phyloP scores from a whole-genome alignment of 2,888 invertebrate genomes.

The Hypsopygia costalis region DNA sequence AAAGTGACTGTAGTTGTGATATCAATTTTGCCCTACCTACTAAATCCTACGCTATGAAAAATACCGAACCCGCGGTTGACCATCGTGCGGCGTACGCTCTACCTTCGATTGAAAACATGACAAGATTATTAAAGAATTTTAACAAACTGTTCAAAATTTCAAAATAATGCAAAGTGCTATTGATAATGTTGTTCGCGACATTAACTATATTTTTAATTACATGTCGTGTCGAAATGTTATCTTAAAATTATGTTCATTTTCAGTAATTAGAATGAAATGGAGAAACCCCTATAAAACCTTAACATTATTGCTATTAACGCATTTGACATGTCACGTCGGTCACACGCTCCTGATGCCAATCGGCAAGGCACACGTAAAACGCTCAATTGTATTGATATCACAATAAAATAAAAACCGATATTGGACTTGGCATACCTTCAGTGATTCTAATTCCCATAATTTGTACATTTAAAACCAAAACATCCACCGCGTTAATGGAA shows the following conservation, averaged over 20 bases:
- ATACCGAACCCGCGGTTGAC: too few relatives aligned
- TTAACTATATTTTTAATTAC: background rate
- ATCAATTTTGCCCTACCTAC: too few relatives aligned
- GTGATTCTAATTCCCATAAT: constrained; percentile 10
- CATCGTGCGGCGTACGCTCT: background rate
- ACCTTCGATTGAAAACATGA: too few relatives aligned
- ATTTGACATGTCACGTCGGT: background rate
- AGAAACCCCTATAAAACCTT: constrained; percentile 1
- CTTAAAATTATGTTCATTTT: background rate
- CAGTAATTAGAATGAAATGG: background rate
- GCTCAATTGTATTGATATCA: constrained; percentile 2
- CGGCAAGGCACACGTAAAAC: background rate
- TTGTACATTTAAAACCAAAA: constrained; percentile 11
- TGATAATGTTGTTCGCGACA: background rate
- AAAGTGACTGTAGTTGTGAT: too few relatives aligned
- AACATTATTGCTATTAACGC: constrained; percentile 3
- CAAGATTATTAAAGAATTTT: too few relatives aligned
- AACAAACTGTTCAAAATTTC: too few relatives aligned
- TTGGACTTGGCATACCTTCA: constrained; percentile 5
- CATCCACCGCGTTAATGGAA: constrained; percentile 11
- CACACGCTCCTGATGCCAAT: constrained; percentile 1
- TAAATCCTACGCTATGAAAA: too few relatives aligned
- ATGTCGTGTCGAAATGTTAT: background rate
- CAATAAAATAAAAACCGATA: constrained; percentile 2
- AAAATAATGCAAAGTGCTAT: background rate